phyloP scores from a whole-genome alignment of 2,797 vertebrate species.

The Epinephelus awoara region DNA sequence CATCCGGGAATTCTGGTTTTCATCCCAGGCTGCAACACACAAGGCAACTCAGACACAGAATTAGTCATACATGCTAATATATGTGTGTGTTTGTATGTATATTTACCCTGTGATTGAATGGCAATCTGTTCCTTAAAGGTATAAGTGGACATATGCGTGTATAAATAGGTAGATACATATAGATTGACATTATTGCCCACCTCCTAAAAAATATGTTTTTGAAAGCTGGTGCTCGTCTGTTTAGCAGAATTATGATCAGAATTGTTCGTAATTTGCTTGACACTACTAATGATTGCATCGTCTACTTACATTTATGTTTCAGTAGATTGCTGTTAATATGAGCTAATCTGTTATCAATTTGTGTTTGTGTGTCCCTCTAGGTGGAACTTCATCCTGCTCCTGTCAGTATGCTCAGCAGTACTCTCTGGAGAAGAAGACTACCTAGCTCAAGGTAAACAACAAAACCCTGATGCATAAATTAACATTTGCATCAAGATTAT shows the following conservation, averaged over 20 bases:
- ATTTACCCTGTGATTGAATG: background rate
- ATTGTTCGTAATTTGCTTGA: background rate
- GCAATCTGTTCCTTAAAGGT: background rate
- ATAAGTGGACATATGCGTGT: background rate
- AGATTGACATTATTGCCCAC: no score
- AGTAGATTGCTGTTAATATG: background rate
- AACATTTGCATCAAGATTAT: background rate
- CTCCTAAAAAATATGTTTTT: no score
- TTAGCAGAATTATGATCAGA: background rate
- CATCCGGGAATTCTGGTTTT: background rate
- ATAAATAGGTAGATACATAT: no score
- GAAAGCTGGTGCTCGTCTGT: background rate
- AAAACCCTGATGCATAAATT: background rate
- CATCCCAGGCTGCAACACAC: background rate
- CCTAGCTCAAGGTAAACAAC: conserved; percentile 85
- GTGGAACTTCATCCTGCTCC: conserved; percentile 92
- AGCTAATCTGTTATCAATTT: background rate
- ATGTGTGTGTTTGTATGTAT: background rate
- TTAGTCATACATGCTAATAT: background rate
- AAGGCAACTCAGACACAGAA: background rate
- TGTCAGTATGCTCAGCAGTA: conserved; percentile 92
- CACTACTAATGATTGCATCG: rapidly evolving
- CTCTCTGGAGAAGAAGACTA: conserved; percentile 87
- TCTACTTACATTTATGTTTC: background rate
- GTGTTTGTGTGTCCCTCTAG: conserved; percentile 78